phyloP scores from a whole-genome alignment of 2,113 vertebrate species.

The Agapornis roseicollis region DNA sequence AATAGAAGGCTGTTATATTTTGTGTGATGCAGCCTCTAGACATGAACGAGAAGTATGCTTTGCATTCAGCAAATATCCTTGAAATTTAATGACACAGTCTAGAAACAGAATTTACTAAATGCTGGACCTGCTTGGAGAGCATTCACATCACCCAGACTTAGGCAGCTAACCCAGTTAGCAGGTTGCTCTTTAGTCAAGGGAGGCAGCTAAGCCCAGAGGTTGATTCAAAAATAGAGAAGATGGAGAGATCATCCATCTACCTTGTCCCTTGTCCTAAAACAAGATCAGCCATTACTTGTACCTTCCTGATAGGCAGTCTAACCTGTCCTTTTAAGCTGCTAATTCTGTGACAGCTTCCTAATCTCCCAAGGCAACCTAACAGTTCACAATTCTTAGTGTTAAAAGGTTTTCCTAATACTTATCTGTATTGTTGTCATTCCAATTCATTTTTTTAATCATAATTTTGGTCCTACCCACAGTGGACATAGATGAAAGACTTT shows the following conservation, averaged over 20 bases:
- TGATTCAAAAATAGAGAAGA: background rate
- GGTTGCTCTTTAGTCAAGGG: background rate
- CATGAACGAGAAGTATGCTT: background rate
- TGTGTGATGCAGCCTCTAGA: background rate
- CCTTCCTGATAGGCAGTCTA: background rate
- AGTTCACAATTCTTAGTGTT: background rate
- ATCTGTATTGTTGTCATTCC: background rate
- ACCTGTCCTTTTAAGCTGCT: background rate
- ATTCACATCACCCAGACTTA: background rate
- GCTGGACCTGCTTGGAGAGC: background rate
- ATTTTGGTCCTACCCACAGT: background rate
- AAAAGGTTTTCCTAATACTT: background rate
- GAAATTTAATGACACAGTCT: background rate
- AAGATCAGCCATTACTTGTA: background rate
- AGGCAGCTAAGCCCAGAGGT: background rate
- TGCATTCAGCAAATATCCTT: background rate
- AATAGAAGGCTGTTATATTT: background rate
- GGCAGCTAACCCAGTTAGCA: background rate
- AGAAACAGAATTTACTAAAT: background rate
- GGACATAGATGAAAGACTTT: background rate
- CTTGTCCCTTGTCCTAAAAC: background rate
- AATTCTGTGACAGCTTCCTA: background rate
- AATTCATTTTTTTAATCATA: background rate
- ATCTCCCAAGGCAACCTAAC: background rate
- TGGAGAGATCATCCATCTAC: background rate